phyloP scores from a whole-genome alignment of 1,140 invertebrate species.

The Formica exsecta region DNA sequence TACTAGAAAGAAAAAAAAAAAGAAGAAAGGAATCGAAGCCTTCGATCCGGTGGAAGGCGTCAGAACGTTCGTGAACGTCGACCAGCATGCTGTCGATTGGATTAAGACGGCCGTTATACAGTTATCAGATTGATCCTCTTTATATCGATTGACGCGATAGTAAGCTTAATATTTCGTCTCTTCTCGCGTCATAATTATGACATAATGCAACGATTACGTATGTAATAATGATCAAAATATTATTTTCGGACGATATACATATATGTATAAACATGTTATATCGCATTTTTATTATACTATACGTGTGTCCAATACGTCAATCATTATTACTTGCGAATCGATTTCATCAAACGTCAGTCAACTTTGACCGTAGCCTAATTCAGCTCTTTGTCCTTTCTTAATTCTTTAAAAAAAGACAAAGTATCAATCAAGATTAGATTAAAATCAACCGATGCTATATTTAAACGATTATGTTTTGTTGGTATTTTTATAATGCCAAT shows the following conservation, averaged over 20 bases:
- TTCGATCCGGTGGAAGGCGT: not conserved
- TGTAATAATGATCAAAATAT: not conserved
- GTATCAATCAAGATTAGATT: not conserved
- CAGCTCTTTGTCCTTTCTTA: not conserved
- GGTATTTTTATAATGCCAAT: not conserved
- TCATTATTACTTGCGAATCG: not conserved
- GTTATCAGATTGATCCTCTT: not conserved
- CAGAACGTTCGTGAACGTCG: conserved; percentile 9
- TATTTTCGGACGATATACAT: too few species aligned
- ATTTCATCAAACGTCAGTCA: not conserved
- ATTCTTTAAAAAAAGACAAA: not conserved
- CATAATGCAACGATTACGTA: not conserved
- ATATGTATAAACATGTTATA: too few species aligned
- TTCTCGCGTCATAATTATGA: not conserved
- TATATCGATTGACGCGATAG: not conserved
- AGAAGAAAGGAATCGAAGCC: not conserved
- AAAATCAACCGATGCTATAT: not conserved
- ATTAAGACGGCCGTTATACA: not conserved
- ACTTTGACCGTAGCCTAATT: not conserved
- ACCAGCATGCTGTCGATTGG: conserved; percentile 33
- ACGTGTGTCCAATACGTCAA: too few species aligned
- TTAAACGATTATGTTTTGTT: not conserved
- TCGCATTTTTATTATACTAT: too few species aligned
- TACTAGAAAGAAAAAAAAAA: conserved; percentile 8
- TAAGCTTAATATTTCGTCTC: not conserved